phyloP scores from a whole-genome alignment of 1,140 invertebrate genomes.

The Atta texana region DNA sequence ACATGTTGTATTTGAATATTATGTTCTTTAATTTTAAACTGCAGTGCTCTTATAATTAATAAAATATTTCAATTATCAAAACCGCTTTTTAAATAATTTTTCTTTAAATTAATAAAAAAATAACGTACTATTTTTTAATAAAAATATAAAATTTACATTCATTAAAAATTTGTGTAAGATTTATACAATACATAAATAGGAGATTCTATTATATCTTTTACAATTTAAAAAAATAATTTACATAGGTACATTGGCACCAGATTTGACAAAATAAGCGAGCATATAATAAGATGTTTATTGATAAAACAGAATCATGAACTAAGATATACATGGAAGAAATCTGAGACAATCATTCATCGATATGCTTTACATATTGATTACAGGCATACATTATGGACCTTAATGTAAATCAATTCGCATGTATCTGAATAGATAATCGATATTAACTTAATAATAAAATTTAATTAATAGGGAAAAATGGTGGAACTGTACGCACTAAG shows the following conservation, averaged over 20 bases:
- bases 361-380: neutral
- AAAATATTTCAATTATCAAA: too few species aligned
- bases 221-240: neutral
- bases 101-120: too few species aligned
- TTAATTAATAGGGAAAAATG: neutral
- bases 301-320: neutral
- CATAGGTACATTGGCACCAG: neutral
- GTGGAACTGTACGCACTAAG: too few species aligned
- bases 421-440: neutral
- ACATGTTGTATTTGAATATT: too few species aligned
- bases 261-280: constrained; percentile 5
- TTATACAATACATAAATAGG: neutral
- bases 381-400: constrained; percentile 3
- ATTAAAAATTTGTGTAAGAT: too few species aligned
- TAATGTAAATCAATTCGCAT: constrained; percentile 20
- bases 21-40: too few species aligned
- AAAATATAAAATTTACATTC: too few species aligned
- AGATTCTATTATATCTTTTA: neutral
- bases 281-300: neutral
- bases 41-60: too few species aligned
- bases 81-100: too few species aligned
- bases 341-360: neutral
- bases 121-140: too few species aligned
- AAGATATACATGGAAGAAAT: neutral
- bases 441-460: constrained; percentile 1